Base-by-base conservation (phyloP, 1,140 invertebrate species). In the Drosophila pandora region DNA sequence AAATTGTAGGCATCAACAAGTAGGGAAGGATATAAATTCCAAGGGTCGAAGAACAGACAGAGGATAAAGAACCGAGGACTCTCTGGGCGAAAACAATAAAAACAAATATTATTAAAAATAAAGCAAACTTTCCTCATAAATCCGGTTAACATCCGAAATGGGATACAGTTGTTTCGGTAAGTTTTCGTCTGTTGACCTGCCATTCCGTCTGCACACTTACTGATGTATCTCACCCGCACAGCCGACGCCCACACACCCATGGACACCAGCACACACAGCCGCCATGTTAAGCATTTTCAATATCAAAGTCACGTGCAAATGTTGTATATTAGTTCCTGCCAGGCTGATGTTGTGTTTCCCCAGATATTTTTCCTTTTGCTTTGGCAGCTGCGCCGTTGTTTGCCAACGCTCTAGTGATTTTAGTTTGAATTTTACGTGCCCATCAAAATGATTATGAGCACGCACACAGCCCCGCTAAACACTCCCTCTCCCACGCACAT, bases 341-440 rank as follows among this genome's bases (percentile, higher is more conserved):
- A 63, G 52, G 22, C 21, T 49, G 28, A 63, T 71, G 50, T 57
- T 37, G 77, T 52, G 34, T 58, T 75, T 65, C 22, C 28, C 21
- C 41, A 21, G 13, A 43, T 17, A 43, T 17, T 21, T 43, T 57
- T 69, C 30, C 34, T 39, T 69, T 32, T 64, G 43, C 43, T 49
- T 57, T 41, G 43, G 41, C 67, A 69, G 52, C 58, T 70, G 63
- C 43, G 53, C 47, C 39, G 34, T 17, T 70, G 50, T 75, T 64
- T 70, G 41, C 47, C 64, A 54, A 55, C 52, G 78, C 82, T 81
- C 82, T 84, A 85, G 82, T 85, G 82, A 85, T 82, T 85, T 87
- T 85, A 82, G 82, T 82, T 85, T 82, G 82, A 68, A 74, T 87
- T 85, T 87, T 87, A 85, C 82, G 82, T 85, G 82, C 78, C 82